Percentiles rank a stretch among this genome's conserved stretches.
Evolutionary conservation across 53 echinoderm and acorn worm genomes (phyloP).

Genomic region (Paelopatides confundens): DNA sequence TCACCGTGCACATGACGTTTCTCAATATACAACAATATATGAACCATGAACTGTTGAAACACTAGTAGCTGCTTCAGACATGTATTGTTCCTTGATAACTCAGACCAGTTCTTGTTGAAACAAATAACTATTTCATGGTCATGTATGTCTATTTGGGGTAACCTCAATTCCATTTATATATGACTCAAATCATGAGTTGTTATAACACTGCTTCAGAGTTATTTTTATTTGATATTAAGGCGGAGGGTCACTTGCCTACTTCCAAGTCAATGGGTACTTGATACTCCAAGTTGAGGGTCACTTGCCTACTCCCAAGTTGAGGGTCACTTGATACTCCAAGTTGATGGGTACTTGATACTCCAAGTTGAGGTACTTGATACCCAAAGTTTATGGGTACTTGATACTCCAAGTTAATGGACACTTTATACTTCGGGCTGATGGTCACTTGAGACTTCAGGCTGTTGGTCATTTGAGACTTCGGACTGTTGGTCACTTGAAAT

Average conservation of each 20-base stretch:
- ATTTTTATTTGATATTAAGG: not conserved
- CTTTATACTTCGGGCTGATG: not conserved
- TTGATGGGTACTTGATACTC: not conserved
- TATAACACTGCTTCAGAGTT: no score
- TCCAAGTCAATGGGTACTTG: not conserved
- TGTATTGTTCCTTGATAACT: no score
- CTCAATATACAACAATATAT: no score
- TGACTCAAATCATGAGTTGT: no score
- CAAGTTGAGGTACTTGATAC: not conserved
- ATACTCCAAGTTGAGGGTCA: not conserved
- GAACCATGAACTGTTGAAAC: no score
- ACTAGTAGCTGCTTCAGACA: no score
- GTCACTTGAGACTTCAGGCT: not conserved
- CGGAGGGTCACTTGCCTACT: not conserved
- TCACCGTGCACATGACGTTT: no score
- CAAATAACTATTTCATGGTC: no score
- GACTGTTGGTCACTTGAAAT: not conserved
- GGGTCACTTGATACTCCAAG: not conserved
- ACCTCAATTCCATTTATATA: no score
- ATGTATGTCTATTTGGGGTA: no score
- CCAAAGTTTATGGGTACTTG: not conserved
- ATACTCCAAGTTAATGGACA: not conserved
- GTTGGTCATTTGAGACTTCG: not conserved
- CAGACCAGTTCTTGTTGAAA: no score
- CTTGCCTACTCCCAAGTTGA: not conserved